These are phyloP conservation scores for Holocentrus rufus DNA, from an alignment of 2,797 vertebrate genomes.

Conservation along the genomic window DNA sequence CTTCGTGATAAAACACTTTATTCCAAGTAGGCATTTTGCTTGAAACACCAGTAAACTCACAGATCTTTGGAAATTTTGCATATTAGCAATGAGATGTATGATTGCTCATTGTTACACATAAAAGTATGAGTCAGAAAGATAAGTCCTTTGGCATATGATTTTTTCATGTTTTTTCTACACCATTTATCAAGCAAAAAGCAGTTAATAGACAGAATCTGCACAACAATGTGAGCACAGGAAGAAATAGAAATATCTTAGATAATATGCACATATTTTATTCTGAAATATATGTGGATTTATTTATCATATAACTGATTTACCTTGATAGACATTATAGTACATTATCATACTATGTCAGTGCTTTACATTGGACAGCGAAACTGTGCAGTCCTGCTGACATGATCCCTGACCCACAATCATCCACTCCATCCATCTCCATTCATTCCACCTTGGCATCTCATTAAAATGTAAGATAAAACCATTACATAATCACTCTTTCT, in stretches of 20 bases:
- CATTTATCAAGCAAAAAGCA: slow-evolving; percentile 23
- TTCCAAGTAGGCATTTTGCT: slow-evolving; percentile 32
- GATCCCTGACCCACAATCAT: slow-evolving; percentile 32
- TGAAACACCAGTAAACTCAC: slow-evolving; percentile 19
- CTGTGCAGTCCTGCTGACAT: slow-evolving; percentile 48
- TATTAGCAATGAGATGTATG: neutral
- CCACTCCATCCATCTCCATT: neutral
- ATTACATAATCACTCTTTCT: slow-evolving; percentile 16
- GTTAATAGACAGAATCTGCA: slow-evolving; percentile 1
- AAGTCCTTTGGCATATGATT: slow-evolving; percentile 38
- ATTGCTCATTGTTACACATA: slow-evolving; percentile 9
- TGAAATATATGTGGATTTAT: slow-evolving; percentile 22
- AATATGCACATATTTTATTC: slow-evolving; percentile 9
- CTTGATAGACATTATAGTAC: slow-evolving; percentile 22
- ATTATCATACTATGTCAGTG: neutral
- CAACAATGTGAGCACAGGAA: slow-evolving; percentile 16
- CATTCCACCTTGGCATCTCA: slow-evolving; percentile 32
- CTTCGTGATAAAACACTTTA: slow-evolving; percentile 54
- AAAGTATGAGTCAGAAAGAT: slow-evolving; percentile 4
- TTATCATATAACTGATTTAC: slow-evolving; percentile 29
- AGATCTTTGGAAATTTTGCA: slow-evolving; percentile 41
- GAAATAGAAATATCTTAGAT: slow-evolving; percentile 16
- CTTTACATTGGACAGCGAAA: slow-evolving; percentile 40
- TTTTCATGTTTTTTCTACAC: neutral
- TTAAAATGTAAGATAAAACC: slow-evolving; percentile 5